Percentiles rank a stretch among this genome's conserved stretches.
phyloP scores from a whole-genome alignment of 2,888 invertebrate genomes.

The Phaonia tiefii region DNA sequence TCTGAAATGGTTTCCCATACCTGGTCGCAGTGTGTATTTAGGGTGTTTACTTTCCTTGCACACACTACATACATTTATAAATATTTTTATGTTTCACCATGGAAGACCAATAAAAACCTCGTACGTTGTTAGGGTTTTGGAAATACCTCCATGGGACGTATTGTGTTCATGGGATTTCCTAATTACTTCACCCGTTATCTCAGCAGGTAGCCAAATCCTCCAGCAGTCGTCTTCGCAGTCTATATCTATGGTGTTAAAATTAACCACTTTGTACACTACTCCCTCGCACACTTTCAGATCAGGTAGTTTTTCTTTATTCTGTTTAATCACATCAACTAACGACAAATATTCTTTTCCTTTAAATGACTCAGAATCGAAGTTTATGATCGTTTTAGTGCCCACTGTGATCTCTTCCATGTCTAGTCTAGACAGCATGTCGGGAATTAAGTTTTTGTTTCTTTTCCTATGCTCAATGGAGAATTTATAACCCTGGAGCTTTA shows the following conservation, averaged over 20 bases:
- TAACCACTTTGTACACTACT: background rate
- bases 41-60: background rate
- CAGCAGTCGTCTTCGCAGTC: too few species aligned
- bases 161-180: background rate
- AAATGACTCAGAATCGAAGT: too few species aligned
- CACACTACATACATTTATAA: too few species aligned
- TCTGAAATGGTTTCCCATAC: conserved; percentile 6
- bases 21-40: too few species aligned
- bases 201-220: background rate
- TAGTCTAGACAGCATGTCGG: too few species aligned
- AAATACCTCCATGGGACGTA: background rate
- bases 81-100: background rate
- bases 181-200: background rate
- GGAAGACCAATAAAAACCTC: background rate
- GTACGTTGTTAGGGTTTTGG: background rate
- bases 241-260: background rate
- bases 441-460: too few species aligned
- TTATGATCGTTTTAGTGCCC: too few species aligned
- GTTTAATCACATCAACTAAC: background rate
- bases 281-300: background rate
- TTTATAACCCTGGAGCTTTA: too few species aligned
- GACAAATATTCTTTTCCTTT: too few species aligned
- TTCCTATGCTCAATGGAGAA: too few species aligned
- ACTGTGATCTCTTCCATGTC: too few species aligned
- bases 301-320: background rate